Evolutionary conservation across 2,797 vertebrate genomes (phyloP), one percentile per base, ranked within the genome.

Genomic region (Peromyscus nudipes): DNA sequence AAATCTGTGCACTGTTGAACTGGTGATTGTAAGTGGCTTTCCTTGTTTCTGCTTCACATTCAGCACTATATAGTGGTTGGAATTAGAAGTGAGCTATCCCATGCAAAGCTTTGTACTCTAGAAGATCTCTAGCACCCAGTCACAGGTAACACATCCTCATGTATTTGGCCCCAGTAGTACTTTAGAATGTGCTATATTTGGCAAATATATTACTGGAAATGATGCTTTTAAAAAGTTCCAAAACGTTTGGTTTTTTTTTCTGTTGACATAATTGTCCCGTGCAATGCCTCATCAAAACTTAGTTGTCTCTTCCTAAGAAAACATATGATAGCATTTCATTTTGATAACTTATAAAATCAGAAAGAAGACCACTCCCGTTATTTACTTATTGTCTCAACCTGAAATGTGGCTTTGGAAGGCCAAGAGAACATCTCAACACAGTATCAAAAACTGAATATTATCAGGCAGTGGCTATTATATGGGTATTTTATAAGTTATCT

Each of bases 321-420:
- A 49, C 6, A 49, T 83, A 34, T 34, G 80, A 62, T 31, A 90
- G 43, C 29, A 86, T 80, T 93, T 93, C 19, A 62, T 94, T 93
- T 95, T 90, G 46, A 83, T 88, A 83, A 93, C 90, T 19, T 84
- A 84, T 21, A 10, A 84, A 84, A 13, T 83, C 76, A 92, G 49
- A 37, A 21, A 92, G 69, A 91, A 34, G 67, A 94, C 81, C 4
- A 43, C 57, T 76, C 27, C 40, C 6, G 88, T 89, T 71, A 76
- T 82, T 96, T 90, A 43, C n/a, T 95, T 88, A 55, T 60, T 79
- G 76, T 85, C 37, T 95, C 49, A 88, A 73, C 79, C n/a, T 85
- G 37, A 94, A 95, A 94, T 55, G 31, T 94, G n/a, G 6, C 34
- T 95, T 69, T 92, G 76, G 77, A 86, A 69, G 75, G 10, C 43